Conservation (phyloP, 1,140 invertebrate species). For the Drosophila santomea region DNA sequence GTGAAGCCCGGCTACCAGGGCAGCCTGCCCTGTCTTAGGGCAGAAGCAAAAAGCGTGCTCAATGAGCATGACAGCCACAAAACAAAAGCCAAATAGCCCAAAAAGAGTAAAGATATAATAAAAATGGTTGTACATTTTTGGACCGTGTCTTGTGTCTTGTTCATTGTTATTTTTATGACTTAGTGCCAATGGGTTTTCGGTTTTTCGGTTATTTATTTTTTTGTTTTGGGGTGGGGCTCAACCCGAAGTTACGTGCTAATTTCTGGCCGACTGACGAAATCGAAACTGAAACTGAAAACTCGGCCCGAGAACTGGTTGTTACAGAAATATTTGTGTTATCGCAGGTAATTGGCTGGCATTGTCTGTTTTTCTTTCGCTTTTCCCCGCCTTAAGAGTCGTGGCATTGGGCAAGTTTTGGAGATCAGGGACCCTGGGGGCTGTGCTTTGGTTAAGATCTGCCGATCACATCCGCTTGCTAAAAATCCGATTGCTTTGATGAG, state of each 20-base stretch:
- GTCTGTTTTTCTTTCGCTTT: conserved; percentile 41
- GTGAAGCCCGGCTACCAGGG: conserved; percentile 19
- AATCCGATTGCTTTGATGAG: not conserved
- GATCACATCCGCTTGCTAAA: conserved; percentile 6
- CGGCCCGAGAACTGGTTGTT: conserved; percentile 27
- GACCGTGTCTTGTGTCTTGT: conserved; percentile 57
- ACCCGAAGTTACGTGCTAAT: conserved; percentile 48
- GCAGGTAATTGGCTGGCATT: conserved; percentile 57
- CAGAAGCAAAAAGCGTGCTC: conserved; percentile 45
- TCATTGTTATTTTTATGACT: conserved; percentile 76
- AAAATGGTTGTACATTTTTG: conserved; percentile 40
- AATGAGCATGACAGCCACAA: conserved; percentile 69
- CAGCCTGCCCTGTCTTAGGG: conserved; percentile 9
- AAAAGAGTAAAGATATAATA: conserved; percentile 22
- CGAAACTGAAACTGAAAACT: conserved; percentile 33
- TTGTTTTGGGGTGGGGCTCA: conserved; percentile 19
- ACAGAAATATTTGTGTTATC: conserved; percentile 52
- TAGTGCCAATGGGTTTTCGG: conserved; percentile 46
- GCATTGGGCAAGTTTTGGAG: conserved; percentile 36
- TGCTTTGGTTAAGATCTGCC: not conserved
- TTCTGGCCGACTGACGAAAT: conserved; percentile 53
- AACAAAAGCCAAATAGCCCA: not conserved
- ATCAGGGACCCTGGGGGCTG: conserved; percentile 19
- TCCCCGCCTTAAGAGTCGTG: conserved; percentile 11
- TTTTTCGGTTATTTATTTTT: conserved; percentile 6